These are phyloP conservation scores for Drosophila watanabei DNA, from an alignment of 1,140 invertebrate species.

Conservation along the genomic window DNA sequence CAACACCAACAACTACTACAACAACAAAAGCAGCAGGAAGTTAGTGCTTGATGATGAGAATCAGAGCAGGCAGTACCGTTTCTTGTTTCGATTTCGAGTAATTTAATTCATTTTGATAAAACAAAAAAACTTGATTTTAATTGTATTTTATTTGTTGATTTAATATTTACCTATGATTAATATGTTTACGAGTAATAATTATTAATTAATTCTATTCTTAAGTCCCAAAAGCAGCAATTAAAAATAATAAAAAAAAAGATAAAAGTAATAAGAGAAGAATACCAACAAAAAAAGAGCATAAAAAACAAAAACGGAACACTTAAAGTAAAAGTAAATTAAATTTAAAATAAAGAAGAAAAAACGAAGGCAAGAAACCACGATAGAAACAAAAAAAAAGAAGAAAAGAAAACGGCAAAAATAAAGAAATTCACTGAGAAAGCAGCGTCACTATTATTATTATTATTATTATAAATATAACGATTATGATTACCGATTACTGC, in stretches of 20 bases:
- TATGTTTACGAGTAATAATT: slow-evolving; percentile 70
- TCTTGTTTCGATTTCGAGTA: slow-evolving; percentile 72
- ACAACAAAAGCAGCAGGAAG: slow-evolving; percentile 27
- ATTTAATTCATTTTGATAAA: slow-evolving; percentile 64
- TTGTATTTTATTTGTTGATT: slow-evolving; percentile 82
- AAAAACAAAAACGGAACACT: slow-evolving; percentile 45
- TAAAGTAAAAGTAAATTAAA: slow-evolving; percentile 38
- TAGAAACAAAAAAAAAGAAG: slow-evolving; percentile 32
- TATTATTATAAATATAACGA: slow-evolving; percentile 70
- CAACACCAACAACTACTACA: slow-evolving; percentile 25
- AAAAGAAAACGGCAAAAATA: slow-evolving; percentile 47
- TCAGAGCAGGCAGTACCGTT: slow-evolving; percentile 35
- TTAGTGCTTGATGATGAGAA: slow-evolving; percentile 19
- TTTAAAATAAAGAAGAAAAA: slow-evolving; percentile 38
- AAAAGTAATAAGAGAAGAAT: slow-evolving; percentile 48
- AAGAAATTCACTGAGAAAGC: slow-evolving; percentile 59
- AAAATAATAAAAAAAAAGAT: slow-evolving; percentile 29
- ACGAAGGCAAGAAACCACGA: slow-evolving; percentile 29
- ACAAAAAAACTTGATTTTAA: slow-evolving; percentile 72
- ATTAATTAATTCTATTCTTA: slow-evolving; percentile 53
- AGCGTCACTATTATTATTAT: slow-evolving; percentile 77
- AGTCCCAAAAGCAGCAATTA: slow-evolving; percentile 53
- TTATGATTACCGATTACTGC: slow-evolving; percentile 73
- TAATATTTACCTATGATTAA: slow-evolving; percentile 75
- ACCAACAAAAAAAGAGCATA: slow-evolving; percentile 48